phyloP scores from a whole-genome alignment of 2,797 vertebrate genomes.

The Coccyzus lansbergi region DNA sequence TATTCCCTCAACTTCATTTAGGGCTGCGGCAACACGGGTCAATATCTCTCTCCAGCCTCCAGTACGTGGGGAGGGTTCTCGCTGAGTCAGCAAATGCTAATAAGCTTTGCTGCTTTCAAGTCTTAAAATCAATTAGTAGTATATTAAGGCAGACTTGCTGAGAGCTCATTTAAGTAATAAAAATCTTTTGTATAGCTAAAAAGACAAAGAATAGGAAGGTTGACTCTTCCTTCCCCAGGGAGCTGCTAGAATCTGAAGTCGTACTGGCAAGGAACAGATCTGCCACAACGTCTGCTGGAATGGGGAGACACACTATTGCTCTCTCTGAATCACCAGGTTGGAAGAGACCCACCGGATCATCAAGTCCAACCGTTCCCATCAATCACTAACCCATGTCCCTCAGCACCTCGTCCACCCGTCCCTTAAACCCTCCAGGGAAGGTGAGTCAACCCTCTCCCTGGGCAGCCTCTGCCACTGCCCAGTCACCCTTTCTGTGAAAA shows the following conservation, averaged over 20 bases:
- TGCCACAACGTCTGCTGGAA: neutral
- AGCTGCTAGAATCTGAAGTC: neutral
- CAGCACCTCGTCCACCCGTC: too few relatives aligned
- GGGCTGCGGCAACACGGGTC: slow-evolving; percentile 61
- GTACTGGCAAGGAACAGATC: neutral
- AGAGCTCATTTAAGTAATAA: slow-evolving; percentile 80
- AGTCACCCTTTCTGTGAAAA: too few relatives aligned
- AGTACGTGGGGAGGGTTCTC: neutral
- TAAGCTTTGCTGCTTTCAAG: slow-evolving; percentile 77
- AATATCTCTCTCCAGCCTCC: slow-evolving; percentile 10
- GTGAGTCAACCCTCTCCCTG: too few relatives aligned
- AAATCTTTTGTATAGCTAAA: slow-evolving; percentile 73
- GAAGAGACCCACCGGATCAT: too few relatives aligned
- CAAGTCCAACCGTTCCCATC: too few relatives aligned
- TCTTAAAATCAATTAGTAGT: slow-evolving; percentile 83
- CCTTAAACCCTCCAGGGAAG: too few relatives aligned
- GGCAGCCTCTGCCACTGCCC: too few relatives aligned
- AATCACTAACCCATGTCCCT: too few relatives aligned
- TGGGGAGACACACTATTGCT: neutral
- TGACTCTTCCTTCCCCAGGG: slow-evolving; percentile 14
- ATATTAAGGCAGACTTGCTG: slow-evolving; percentile 79
- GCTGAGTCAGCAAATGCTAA: slow-evolving; percentile 81
- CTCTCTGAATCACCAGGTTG: too few relatives aligned
- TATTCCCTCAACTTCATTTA: slow-evolving; percentile 67
- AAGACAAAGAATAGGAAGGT: slow-evolving; percentile 30